phyloP scores from a whole-genome alignment of 2,113 vertebrate genomes.

The Bettongia penicillata region DNA sequence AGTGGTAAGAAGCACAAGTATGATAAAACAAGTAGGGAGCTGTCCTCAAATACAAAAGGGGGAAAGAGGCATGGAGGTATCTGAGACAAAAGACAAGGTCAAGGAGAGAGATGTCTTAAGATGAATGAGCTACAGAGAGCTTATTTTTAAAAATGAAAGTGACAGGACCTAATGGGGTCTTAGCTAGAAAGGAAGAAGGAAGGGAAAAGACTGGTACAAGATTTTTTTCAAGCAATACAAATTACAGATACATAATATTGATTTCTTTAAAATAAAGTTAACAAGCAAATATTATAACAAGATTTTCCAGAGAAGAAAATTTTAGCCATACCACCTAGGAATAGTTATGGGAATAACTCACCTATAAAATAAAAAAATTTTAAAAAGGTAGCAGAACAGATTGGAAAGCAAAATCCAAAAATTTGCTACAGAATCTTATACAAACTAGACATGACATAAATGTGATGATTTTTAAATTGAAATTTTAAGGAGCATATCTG shows the following conservation, averaged over 20 bases:
- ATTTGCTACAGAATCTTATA: background rate
- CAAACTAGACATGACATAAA: background rate
- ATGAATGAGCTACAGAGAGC: background rate
- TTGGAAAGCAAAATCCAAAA: background rate
- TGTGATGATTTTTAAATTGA: background rate
- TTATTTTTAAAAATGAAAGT: background rate
- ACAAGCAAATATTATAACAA: background rate
- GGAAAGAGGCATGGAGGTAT: background rate
- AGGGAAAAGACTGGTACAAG: background rate
- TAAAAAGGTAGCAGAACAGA: background rate
- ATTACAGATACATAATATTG: background rate
- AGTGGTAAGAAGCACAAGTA: background rate
- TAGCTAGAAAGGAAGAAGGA: background rate
- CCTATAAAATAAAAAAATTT: background rate
- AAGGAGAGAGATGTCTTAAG: background rate
- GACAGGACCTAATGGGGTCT: background rate
- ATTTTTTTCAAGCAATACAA: background rate
- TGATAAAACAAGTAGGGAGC: background rate
- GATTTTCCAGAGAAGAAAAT: background rate
- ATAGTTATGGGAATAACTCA: background rate
- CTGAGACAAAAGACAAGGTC: background rate
- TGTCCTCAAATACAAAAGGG: background rate
- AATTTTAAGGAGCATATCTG: background rate
- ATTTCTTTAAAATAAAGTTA: background rate
- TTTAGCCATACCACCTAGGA: background rate